Evolutionary conservation across 2,797 vertebrate genomes (phyloP).

Genomic region (Channa striata): DNA sequence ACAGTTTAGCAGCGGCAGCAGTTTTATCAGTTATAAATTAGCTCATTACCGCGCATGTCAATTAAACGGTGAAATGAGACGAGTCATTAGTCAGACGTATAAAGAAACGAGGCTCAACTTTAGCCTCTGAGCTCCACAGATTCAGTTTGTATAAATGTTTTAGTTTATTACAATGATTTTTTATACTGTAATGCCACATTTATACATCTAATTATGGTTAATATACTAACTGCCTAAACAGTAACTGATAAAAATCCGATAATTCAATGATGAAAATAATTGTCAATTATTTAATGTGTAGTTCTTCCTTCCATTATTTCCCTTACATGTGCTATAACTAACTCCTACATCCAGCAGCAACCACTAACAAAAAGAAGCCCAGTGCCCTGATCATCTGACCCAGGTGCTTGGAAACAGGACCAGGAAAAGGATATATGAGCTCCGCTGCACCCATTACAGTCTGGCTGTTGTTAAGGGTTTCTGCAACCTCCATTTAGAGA

Average conservation of each 20-base stretch:
- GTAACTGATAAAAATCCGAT: not conserved
- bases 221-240: no score
- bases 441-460: constrained; percentile 65
- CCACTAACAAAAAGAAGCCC: constrained; percentile 29
- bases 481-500: constrained; percentile 13
- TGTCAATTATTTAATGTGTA: not conserved
- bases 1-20: constrained; percentile 16
- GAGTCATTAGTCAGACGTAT: constrained; percentile 22
- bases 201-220: no score
- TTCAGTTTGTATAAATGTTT: no score
- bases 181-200: no score
- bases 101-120: constrained; percentile 7
- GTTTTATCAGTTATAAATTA: constrained; percentile 33
- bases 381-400: constrained; percentile 71
- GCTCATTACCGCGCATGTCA: constrained; percentile 15
- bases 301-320: not conserved
- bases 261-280: not conserved
- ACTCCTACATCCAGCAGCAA: constrained; percentile 31
- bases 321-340: constrained; percentile 1
- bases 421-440: constrained; percentile 67
- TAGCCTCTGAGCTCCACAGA: not conserved
- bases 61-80: constrained; percentile 42
- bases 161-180: no score
- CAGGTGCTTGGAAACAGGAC: constrained; percentile 66
- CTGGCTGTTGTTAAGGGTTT: constrained; percentile 64